phyloP scores from a whole-genome alignment of 2,888 invertebrate genomes.

The Eilema caniola region DNA sequence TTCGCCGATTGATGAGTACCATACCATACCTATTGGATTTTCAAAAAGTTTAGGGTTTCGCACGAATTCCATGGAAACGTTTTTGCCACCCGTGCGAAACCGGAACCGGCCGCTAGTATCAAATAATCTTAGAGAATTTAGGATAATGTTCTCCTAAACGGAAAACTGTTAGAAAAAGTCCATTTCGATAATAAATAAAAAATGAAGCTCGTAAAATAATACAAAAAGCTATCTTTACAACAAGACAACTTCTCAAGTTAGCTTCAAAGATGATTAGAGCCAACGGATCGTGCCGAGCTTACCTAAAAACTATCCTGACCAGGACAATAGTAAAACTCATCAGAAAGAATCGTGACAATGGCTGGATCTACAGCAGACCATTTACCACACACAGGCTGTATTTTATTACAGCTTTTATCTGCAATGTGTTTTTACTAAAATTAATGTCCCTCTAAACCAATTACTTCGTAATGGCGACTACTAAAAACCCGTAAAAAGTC shows the following conservation, averaged over 20 bases:
- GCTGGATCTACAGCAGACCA: constrained; percentile 15
- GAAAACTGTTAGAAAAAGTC: background rate
- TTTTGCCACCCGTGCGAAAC: no score
- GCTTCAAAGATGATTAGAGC: background rate
- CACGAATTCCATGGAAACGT: no score
- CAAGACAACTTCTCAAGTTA: background rate
- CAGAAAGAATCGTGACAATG: constrained; percentile 16
- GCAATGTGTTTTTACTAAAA: constrained; percentile 35
- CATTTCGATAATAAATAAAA: no score
- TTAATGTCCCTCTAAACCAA: constrained; percentile 24
- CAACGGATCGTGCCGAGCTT: background rate
- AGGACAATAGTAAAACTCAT: constrained; percentile 17
- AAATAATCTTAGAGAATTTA: no score
- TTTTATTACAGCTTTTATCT: constrained; percentile 38
- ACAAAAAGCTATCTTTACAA: background rate
- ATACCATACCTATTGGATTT: no score
- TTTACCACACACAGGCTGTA: constrained; percentile 21
- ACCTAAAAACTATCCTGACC: constrained; percentile 3
- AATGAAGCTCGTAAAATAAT: background rate
- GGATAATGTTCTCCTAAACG: no score
- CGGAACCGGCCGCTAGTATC: no score
- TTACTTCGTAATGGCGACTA: constrained; percentile 19
- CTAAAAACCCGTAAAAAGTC: constrained; percentile 15
- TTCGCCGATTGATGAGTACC: no score
- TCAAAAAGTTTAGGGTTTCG: no score